Conservation (phyloP, 2,113 vertebrate genomes). For the Psittacus erithacus region DNA sequence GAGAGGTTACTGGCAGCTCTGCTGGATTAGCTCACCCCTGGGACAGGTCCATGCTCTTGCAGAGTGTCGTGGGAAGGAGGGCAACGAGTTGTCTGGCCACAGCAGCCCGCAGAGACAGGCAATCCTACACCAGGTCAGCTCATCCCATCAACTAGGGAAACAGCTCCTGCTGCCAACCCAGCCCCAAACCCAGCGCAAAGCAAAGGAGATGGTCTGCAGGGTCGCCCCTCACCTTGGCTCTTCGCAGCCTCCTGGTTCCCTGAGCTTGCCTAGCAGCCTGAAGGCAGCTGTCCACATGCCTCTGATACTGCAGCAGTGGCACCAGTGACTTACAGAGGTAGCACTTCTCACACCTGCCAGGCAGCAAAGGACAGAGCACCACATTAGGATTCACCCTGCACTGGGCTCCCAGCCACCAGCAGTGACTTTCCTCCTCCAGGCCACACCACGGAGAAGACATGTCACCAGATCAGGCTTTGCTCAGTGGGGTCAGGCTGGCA, state of each 20-base stretch:
- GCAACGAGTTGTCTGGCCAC: background rate
- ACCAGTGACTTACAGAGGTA: conserved; percentile 84
- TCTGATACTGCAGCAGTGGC: conserved; percentile 78
- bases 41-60: background rate
- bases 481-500: conserved; percentile 51
- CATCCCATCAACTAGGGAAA: background rate
- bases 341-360: conserved; percentile 86
- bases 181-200: conserved; percentile 4
- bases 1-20: conserved; percentile 51
- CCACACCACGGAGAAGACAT: background rate
- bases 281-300: conserved; percentile 86
- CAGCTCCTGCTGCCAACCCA: conserved; percentile 15
- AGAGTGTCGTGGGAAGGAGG: background rate
- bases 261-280: conserved; percentile 62
- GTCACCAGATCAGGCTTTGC: conserved; percentile 45
- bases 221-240: conserved; percentile 66
- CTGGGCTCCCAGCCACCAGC: conserved; percentile 24
- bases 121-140: conserved; percentile 1
- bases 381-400: conserved; percentile 61
- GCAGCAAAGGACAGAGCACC: conserved; percentile 61
- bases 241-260: conserved; percentile 54
- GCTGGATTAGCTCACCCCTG: conserved; percentile 54
- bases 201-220: background rate
- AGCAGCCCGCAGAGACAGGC: background rate
- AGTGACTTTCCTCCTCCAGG: conserved; percentile 48